A percentile compares a stretch with the other conserved stretches of the same genome.
phyloP scores from a whole-genome alignment of 2,113 vertebrate species.

The Prietella phreatophila region DNA sequence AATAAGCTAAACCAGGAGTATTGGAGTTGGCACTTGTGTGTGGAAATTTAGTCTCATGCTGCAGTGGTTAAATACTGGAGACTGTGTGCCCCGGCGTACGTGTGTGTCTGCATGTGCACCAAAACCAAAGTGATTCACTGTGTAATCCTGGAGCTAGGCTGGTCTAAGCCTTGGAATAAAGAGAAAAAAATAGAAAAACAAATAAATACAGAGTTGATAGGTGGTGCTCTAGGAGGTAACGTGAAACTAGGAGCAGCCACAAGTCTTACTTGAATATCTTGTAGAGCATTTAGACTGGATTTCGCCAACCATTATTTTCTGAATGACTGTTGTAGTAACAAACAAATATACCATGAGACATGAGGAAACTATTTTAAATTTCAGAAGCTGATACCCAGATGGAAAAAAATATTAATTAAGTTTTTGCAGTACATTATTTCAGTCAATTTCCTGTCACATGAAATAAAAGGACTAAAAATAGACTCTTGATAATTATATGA shows the following conservation, averaged over 20 bases:
- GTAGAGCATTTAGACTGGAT: conserved; percentile 1
- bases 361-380: not conserved
- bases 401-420: no score
- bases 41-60: conserved; percentile 1
- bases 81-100: not conserved
- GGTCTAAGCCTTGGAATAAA: conserved; percentile 18
- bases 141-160: conserved; percentile 15
- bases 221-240: not conserved
- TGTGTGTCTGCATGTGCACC: conserved; percentile 10
- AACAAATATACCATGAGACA: not conserved
- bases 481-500: not conserved
- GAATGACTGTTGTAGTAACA: not conserved
- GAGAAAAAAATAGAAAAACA: not conserved
- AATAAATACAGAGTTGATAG: not conserved
- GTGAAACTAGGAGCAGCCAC: conserved; percentile 28
- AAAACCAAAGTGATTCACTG: not conserved
- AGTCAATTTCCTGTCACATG: not conserved
- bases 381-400: not conserved
- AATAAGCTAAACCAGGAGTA: conserved; percentile 36
- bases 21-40: not conserved
- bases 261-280: conserved; percentile 18
- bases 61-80: not conserved
- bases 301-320: not conserved
- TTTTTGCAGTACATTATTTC: not conserved
- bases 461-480: not conserved